Evolutionary conservation across 2,113 vertebrate species (phyloP).

Genomic region (Clinocottus analis): DNA sequence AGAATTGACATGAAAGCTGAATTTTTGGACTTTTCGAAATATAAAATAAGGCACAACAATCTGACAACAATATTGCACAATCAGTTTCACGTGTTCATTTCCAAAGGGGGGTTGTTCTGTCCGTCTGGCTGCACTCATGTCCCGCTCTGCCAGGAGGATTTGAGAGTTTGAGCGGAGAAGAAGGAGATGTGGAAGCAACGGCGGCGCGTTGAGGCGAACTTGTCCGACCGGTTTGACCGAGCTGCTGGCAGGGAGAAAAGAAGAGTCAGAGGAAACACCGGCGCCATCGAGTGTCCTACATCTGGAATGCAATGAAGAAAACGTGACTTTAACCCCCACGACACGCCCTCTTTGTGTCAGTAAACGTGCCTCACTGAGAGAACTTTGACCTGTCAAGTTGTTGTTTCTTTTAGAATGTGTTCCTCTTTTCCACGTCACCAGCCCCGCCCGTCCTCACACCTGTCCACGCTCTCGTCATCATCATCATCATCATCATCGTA

Average conservation of each 20-base stretch:
- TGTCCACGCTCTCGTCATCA: not conserved
- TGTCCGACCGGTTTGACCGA: not conserved
- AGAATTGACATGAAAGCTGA: too few species aligned
- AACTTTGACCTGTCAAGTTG: not conserved
- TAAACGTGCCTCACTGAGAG: not conserved
- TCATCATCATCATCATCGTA: too few species aligned
- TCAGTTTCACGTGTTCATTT: conserved; percentile 6
- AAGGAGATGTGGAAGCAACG: not conserved
- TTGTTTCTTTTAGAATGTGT: not conserved
- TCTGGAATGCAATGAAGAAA: not conserved
- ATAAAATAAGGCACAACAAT: too few species aligned
- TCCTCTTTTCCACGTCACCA: not conserved
- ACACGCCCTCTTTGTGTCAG: not conserved
- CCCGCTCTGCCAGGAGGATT: not conserved
- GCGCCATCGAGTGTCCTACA: not conserved
- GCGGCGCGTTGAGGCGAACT: not conserved
- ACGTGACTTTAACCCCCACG: not conserved
- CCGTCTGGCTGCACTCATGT: conserved; percentile 49
- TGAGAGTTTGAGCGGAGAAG: too few species aligned
- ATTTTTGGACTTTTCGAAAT: too few species aligned
- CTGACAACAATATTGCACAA: too few species aligned
- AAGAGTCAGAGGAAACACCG: not conserved
- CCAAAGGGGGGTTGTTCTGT: conserved; percentile 5
- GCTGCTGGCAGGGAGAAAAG: not conserved
- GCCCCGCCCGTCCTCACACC: not conserved